Evolutionary conservation across 2,888 invertebrate species (phyloP).

Genomic region (Pyrrhia umbra): DNA sequence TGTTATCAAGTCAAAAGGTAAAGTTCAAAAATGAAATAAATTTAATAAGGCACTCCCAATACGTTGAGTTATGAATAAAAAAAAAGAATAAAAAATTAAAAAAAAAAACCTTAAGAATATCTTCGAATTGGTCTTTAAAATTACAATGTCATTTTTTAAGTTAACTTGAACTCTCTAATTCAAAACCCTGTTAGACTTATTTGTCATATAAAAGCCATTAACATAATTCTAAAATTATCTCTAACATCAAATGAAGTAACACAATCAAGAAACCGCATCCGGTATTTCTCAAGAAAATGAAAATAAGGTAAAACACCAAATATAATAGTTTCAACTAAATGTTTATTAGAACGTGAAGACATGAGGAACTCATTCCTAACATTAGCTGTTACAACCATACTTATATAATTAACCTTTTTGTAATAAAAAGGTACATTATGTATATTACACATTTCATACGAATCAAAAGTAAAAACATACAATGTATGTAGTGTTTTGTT

Average conservation of each 20-base stretch:
- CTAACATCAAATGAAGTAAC: neutral
- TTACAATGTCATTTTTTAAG: too few species aligned
- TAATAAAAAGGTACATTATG: slow-evolving; percentile 11
- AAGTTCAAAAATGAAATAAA: too few species aligned
- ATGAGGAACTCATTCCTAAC: slow-evolving; percentile 1
- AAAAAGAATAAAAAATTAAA: too few species aligned
- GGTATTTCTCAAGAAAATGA: slow-evolving; percentile 21
- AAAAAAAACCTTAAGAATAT: too few species aligned
- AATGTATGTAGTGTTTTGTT: too few species aligned
- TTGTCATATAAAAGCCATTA: neutral
- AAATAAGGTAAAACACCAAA: slow-evolving; percentile 23
- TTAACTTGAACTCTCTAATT: too few species aligned
- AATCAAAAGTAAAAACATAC: too few species aligned
- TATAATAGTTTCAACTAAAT: slow-evolving; percentile 25
- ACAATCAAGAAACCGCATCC: slow-evolving; percentile 11
- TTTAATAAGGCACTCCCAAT: too few species aligned
- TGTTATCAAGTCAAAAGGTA: too few species aligned
- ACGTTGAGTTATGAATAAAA: too few species aligned
- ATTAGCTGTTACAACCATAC: neutral
- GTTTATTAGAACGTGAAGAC: slow-evolving; percentile 51
- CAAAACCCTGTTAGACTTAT: too few species aligned
- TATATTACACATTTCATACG: neutral
- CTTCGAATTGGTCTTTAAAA: too few species aligned
- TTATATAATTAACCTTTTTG: slow-evolving; percentile 29
- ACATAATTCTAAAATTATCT: neutral